A percentile compares a stretch with the other conserved stretches of the same genome.
Evolutionary conservation across 1,140 invertebrate genomes (phyloP).

Genomic region (Panagrolaimus sp.): DNA sequence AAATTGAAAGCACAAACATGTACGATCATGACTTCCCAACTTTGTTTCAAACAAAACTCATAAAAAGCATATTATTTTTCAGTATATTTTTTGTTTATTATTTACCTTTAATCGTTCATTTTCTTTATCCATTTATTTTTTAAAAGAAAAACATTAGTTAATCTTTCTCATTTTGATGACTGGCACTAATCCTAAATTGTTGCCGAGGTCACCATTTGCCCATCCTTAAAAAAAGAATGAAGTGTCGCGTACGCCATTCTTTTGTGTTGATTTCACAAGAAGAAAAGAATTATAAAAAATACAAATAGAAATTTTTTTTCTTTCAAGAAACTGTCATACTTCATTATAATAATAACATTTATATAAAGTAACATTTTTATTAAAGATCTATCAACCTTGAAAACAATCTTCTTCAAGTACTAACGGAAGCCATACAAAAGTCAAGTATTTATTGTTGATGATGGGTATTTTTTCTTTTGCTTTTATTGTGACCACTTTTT

Average conservation of each 20-base stretch:
- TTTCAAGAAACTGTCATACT: background rate
- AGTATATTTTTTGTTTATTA: too few species aligned
- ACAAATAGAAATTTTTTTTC: background rate
- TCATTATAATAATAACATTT: background rate
- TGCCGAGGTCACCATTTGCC: slow-evolving; percentile 15
- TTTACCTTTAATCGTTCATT: too few species aligned
- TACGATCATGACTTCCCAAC: too few species aligned
- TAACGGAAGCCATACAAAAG: too few species aligned
- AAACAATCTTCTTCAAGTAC: background rate
- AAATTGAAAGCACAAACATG: too few species aligned
- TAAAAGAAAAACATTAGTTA: too few species aligned
- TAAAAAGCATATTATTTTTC: too few species aligned
- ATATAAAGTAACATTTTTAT: background rate
- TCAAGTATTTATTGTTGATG: background rate
- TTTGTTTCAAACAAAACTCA: too few species aligned
- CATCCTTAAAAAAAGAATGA: background rate
- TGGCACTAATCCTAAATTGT: too few species aligned
- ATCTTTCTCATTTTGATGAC: too few species aligned
- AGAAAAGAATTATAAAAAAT: slow-evolving; percentile 1
- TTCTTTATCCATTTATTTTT: too few species aligned
- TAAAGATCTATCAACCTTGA: background rate
- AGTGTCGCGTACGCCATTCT: background rate
- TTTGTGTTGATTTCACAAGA: slow-evolving; percentile 10
- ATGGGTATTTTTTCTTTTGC: background rate
- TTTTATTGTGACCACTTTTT: background rate